Evolutionary conservation across 1,140 invertebrate species (phyloP), one percentile per base, ranked within the genome.

Genomic region (Halotydeus destructor): DNA sequence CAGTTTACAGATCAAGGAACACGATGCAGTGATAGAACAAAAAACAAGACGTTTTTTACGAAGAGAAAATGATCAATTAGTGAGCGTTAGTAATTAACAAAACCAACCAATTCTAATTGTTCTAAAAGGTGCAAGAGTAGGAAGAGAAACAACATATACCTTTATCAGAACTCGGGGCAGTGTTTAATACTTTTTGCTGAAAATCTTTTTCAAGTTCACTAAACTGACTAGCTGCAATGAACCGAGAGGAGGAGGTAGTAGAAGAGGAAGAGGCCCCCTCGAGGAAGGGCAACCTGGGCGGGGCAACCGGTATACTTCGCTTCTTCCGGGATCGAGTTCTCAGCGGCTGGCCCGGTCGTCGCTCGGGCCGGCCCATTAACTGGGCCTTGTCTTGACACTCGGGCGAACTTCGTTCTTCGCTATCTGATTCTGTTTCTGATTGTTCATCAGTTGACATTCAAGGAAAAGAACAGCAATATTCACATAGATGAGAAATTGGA

Each of bases 401-500:
- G 33, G 75, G 58, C 32, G 78, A 80, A 53, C 77, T 81, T 59
- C 75, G 76, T 41, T n/a, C n/a, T n/a, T 84, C 83, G 50, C 78
- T 85, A 56, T 85, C 80, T 16, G 78, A 81, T 56, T 84, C 79
- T 27, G 50, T 46, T 38, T 43, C 51, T 52, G 41, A 43, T 36
- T 38, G 32, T 49, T 42, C 19, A 40, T 33, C 2, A 5, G 25
- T 31, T 6, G 14, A 6, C 22, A n/a, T 14, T 6, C 5, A 5
- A 34, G 6, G 33, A 16, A 34, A 34, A 34, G 5, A 5, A 16
- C 33, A 34, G 5, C 5, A 34, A 16, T 16, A n/a, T 6, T 16
- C 6, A 34, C n/a, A 34, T 6, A 16, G 21, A 5, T 16, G 5
- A 34, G 14, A n/a, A 6, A 34, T 34, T 16, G 21, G 14, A 34